Evolutionary conservation across 2,113 vertebrate genomes (phyloP).

Genomic region (Oriolus oriolus): DNA sequence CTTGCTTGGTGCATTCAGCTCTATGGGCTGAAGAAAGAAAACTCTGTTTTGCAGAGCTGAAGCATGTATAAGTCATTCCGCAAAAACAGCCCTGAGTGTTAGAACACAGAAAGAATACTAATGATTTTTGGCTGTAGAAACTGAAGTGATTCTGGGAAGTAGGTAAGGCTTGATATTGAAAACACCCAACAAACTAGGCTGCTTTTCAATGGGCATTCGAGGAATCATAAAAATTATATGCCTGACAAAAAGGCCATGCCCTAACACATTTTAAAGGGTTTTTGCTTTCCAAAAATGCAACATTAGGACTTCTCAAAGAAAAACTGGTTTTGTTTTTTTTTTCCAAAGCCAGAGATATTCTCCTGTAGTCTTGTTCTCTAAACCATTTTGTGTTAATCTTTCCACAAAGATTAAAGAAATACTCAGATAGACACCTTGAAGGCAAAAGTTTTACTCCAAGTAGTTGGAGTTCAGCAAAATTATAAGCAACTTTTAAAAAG

Average conservation of each 20-base stretch:
- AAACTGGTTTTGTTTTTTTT: background rate
- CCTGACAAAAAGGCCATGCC: background rate
- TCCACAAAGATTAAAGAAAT: background rate
- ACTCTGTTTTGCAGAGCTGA: background rate
- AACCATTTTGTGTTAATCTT: background rate
- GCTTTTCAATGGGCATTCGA: background rate
- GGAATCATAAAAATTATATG: background rate
- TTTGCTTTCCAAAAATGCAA: background rate
- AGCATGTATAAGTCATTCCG: background rate
- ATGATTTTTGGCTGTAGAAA: background rate
- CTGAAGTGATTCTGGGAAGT: background rate
- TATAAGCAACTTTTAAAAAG: background rate
- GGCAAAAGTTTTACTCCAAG: background rate
- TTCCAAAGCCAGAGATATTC: background rate
- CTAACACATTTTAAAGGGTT: background rate
- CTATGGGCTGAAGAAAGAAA: background rate
- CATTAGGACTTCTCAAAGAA: background rate
- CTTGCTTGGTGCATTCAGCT: background rate
- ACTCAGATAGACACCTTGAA: background rate
- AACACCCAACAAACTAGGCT: background rate
- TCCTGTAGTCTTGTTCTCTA: background rate
- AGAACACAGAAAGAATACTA: background rate
- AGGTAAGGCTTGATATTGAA: background rate
- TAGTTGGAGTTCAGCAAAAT: background rate
- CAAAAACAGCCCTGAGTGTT: background rate